phyloP scores from a whole-genome alignment of 1,140 invertebrate species.

The Coptotermes formosanus region DNA sequence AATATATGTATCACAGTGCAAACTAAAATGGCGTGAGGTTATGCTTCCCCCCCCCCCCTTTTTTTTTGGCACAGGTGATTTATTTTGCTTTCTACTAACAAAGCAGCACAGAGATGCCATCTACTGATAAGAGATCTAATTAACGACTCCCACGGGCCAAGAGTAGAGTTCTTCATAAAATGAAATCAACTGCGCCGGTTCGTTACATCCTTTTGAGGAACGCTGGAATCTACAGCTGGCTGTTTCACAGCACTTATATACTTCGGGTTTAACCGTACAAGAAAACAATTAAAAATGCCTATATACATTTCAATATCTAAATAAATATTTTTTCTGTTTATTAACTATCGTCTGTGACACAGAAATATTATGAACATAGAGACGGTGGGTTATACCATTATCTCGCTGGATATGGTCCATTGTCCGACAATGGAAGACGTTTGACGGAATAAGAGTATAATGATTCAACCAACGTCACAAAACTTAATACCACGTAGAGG shows the following conservation, averaged over 20 bases:
- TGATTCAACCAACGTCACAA: too few relatives aligned
- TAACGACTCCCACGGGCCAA: slow-evolving; percentile 20
- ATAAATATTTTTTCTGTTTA: not conserved
- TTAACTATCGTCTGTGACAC: not conserved
- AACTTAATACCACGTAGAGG: not conserved
- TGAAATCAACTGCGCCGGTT: slow-evolving; percentile 20
- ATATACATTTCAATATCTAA: not conserved
- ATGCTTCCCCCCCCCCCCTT: not conserved
- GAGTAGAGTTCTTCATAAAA: slow-evolving; percentile 26
- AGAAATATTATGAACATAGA: not conserved
- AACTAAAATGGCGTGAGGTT: slow-evolving; percentile 9
- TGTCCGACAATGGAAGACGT: too few relatives aligned
- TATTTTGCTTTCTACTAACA: slow-evolving; percentile 28
- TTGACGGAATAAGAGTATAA: too few relatives aligned
- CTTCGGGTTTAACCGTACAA: too few relatives aligned
- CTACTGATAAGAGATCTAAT: slow-evolving; percentile 25
- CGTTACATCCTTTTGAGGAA: not conserved
- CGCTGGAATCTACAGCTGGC: not conserved
- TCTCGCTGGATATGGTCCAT: too few relatives aligned
- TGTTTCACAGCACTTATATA: not conserved
- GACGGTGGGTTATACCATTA: too few relatives aligned
- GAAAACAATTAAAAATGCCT: not conserved
- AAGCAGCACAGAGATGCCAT: slow-evolving; percentile 22
- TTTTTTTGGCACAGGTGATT: slow-evolving; percentile 24
- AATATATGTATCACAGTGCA: not conserved